phyloP scores from a whole-genome alignment of 2,888 invertebrate species.

The Mesorhabditis sp. region DNA sequence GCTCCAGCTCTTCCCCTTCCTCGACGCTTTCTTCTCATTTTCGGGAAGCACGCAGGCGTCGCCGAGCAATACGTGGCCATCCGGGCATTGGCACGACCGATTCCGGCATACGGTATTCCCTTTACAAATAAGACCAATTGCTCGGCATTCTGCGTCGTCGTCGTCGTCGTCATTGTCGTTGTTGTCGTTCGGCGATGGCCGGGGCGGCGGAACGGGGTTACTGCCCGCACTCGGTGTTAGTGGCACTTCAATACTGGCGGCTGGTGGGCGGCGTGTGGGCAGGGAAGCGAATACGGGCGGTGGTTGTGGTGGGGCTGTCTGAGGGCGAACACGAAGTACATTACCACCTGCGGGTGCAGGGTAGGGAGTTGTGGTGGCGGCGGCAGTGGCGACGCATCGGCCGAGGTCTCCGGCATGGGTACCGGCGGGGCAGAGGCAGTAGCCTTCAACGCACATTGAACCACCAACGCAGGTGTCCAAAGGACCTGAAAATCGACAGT shows the following conservation, averaged over 20 bases:
- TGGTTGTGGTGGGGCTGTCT: conserved; percentile 10
- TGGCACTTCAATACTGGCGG: conserved; percentile 31
- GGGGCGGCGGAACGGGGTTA: conserved; percentile 7
- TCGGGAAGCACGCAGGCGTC: conserved; percentile 50
- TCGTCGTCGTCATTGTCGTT: background rate
- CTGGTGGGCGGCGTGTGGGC: conserved; percentile 7
- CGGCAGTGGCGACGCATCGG: conserved; percentile 33
- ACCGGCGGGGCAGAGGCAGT: conserved; percentile 55
- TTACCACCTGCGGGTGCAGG: conserved; percentile 14
- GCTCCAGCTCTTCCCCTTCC: background rate
- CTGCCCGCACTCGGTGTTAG: conserved; percentile 20
- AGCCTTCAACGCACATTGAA: conserved; percentile 48
- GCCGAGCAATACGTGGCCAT: conserved; percentile 41
- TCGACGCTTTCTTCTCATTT: conserved; percentile 21
- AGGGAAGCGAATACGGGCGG: conserved; percentile 8
- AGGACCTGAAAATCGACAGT: conserved; percentile 38
- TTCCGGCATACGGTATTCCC: conserved; percentile 50
- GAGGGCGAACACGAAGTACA: conserved; percentile 21
- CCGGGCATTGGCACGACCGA: conserved; percentile 51
- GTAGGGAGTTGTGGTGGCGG: conserved; percentile 12
- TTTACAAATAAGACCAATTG: conserved; percentile 29
- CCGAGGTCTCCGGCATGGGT: conserved; percentile 35
- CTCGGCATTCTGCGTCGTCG: conserved; percentile 9
- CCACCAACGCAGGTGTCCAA: conserved; percentile 55
- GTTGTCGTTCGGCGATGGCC: conserved; percentile 13